Evolutionary conservation across 2,797 vertebrate genomes (phyloP).

Genomic region (Astyanax mexicanus): DNA sequence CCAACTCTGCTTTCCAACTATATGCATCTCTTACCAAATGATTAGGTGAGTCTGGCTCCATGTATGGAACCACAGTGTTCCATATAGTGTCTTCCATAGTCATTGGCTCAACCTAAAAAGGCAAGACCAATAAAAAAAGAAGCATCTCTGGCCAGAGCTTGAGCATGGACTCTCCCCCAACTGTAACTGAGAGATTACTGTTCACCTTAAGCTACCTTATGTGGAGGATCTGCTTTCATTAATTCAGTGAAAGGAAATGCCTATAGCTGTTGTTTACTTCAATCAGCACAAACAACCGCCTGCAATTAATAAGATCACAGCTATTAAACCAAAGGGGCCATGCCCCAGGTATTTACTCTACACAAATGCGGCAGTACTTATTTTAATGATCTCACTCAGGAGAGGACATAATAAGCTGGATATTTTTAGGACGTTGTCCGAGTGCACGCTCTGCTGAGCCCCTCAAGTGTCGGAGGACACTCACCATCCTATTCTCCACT

Average conservation of each 20-base stretch:
- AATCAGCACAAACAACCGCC: constrained; percentile 40
- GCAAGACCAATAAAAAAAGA: no score
- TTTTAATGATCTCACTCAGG: constrained; percentile 2
- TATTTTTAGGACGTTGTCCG: constrained; percentile 20
- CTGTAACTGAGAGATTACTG: no score
- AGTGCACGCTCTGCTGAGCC: not conserved
- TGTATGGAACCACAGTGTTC: no score
- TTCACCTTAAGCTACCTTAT: no score
- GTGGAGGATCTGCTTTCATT: not conserved
- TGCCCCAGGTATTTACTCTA: constrained; percentile 34
- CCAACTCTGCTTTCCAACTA: no score
- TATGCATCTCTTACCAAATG: no score
- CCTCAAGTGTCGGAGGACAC: constrained; percentile 4
- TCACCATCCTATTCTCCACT: constrained; percentile 8
- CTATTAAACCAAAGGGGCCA: constrained; percentile 29
- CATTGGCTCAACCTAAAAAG: no score
- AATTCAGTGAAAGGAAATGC: not conserved
- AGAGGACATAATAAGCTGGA: not conserved
- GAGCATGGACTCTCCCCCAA: no score
- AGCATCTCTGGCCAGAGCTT: no score
- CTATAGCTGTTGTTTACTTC: constrained; percentile 24
- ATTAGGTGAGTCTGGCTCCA: no score
- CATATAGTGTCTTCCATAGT: no score
- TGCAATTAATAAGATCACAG: constrained; percentile 29
- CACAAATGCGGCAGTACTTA: constrained; percentile 15